These are phyloP conservation scores for Timandra comae DNA, from an alignment of 2,888 invertebrate genomes.

Conservation along the genomic window DNA sequence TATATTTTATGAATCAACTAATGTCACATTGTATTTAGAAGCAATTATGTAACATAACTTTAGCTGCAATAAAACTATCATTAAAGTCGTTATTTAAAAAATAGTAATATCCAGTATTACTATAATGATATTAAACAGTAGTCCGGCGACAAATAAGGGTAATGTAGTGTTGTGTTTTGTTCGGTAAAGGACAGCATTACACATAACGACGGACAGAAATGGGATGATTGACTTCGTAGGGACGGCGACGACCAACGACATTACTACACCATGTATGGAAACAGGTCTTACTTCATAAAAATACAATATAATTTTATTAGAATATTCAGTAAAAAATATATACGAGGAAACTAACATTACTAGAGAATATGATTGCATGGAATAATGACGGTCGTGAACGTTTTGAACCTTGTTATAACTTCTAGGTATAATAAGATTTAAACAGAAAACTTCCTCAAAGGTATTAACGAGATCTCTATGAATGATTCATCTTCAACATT, in stretches of 20 bases:
- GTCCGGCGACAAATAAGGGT: slow-evolving; percentile 10
- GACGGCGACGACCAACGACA: slow-evolving; percentile 8
- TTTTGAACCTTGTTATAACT: too few relatives aligned
- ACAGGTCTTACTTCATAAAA: slow-evolving; percentile 1
- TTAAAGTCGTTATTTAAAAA: slow-evolving; percentile 16
- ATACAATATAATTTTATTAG: too few relatives aligned
- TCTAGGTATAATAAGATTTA: too few relatives aligned
- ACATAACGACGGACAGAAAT: slow-evolving; percentile 12
- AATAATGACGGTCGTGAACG: too few relatives aligned
- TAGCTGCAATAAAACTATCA: slow-evolving; percentile 20
- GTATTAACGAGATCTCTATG: too few relatives aligned
- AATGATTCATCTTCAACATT: too few relatives aligned
- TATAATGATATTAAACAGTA: slow-evolving; percentile 16
- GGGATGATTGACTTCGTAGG: slow-evolving; percentile 14
- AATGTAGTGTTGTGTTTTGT: slow-evolving; percentile 9
- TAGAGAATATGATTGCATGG: too few relatives aligned
- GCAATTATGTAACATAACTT: slow-evolving; percentile 17
- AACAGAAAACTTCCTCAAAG: too few relatives aligned
- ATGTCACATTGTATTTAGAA: slow-evolving; percentile 14
- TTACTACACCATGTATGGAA: slow-evolving; percentile 16
- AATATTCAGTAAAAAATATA: too few relatives aligned
- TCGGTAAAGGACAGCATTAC: slow-evolving; percentile 12
- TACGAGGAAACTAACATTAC: too few relatives aligned
- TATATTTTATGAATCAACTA: slow-evolving; percentile 12
- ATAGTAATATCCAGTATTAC: slow-evolving; percentile 10